These are phyloP conservation scores for Drosophila biarmipes DNA, from an alignment of 1,140 invertebrate species.

Conservation along the genomic window DNA sequence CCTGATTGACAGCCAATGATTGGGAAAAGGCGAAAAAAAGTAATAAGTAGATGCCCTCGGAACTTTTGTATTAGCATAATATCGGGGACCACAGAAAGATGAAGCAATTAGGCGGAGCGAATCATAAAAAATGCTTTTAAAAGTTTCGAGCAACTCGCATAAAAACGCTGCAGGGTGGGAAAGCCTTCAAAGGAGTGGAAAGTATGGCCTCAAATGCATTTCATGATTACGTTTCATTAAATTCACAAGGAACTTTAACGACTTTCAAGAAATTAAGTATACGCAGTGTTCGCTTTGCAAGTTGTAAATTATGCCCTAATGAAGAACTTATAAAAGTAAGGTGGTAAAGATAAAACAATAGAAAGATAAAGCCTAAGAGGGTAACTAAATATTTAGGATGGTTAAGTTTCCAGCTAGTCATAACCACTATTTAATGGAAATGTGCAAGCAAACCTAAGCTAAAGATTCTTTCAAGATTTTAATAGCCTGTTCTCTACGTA, in stretches of 20 bases:
- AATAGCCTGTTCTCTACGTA: background rate
- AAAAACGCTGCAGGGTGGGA: slow-evolving; percentile 45
- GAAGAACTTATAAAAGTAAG: background rate
- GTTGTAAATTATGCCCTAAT: background rate
- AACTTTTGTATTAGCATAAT: slow-evolving; percentile 69
- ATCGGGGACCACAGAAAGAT: slow-evolving; percentile 16
- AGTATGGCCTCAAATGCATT: slow-evolving; percentile 40
- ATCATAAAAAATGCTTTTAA: slow-evolving; percentile 66
- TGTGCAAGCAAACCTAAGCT: background rate
- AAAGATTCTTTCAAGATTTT: slow-evolving; percentile 6
- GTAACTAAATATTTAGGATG: background rate
- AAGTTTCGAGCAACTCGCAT: slow-evolving; percentile 63
- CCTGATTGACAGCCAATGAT: slow-evolving; percentile 40
- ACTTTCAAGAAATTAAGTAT: slow-evolving; percentile 27
- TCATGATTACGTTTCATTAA: slow-evolving; percentile 59
- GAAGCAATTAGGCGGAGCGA: slow-evolving; percentile 54
- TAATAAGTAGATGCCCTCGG: background rate
- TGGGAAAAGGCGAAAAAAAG: background rate
- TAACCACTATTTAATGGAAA: background rate
- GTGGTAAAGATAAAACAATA: background rate
- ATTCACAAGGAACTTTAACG: slow-evolving; percentile 40
- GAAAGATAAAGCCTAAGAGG: background rate
- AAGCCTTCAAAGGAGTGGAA: slow-evolving; percentile 29
- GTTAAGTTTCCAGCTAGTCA: no score
- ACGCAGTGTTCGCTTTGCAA: slow-evolving; percentile 10